Evolutionary conservation across 2,888 invertebrate genomes (phyloP), one percentile per base, ranked within the genome.

Genomic region (Apomyelois bistriatella): DNA sequence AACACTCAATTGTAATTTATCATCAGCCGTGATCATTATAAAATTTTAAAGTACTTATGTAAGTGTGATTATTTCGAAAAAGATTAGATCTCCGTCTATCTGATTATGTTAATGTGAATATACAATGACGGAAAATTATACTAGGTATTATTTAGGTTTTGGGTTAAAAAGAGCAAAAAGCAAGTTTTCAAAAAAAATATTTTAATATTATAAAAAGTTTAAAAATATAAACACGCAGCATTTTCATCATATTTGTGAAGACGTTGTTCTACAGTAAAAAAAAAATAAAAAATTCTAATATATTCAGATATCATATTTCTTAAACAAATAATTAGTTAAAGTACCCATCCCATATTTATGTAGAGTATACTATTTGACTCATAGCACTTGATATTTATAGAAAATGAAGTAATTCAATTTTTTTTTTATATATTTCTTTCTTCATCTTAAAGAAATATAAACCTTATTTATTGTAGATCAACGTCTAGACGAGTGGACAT

Each of bases 131-230:
- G 7, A 32, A 32, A 32, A 6, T 32, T 28, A 5, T 5, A 28
- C 7, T 28, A 28, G 7, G 10, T 32, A 10, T 40, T 40, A 9
- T 15, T 40, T 1, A 40, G 32, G 60, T 52, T 53, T 36, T 51
- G 47, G 47, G 66, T 35, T 46, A n/a, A 10, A 15, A 10, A 58
- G 48, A 65, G 66, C 59, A 65, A 57, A 66, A 60, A 64, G 67
- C 64, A 61, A 65, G 50, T 55, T 70, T 73, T 68, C 61, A 68
- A 74, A 72, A 75, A 74, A 72, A 1, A 32, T 70, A 68, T 74
- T 72, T 32, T 71, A 72, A 74, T 79, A 70, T 76, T 76, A 76
- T 64, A 61, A 68, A 69, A 64, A 59, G 69, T 57, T 56, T 58
- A 56, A 68, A 46, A 67, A 68, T 73, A 74, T 72, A 75, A 63